phyloP scores from a whole-genome alignment of 1,140 invertebrate genomes.

The Drosophila ironensis region DNA sequence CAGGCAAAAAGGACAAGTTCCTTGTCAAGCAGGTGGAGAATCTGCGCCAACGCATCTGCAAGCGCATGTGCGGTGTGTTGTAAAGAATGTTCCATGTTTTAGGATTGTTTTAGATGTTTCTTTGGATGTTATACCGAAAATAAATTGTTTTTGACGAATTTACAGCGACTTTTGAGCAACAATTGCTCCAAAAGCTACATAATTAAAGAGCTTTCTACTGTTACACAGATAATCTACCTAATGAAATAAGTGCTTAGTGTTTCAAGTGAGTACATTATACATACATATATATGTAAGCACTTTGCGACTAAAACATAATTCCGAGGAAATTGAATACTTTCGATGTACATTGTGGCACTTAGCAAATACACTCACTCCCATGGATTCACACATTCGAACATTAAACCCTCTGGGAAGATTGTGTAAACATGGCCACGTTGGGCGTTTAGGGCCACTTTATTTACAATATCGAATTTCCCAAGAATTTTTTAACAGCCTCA shows the following conservation, averaged over 20 bases:
- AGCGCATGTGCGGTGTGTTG: slow-evolving; percentile 20
- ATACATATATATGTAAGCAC: too few species aligned
- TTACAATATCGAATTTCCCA: slow-evolving; percentile 70
- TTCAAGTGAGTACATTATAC: too few species aligned
- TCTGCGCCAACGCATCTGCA: slow-evolving; percentile 13
- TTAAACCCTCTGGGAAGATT: slow-evolving; percentile 7
- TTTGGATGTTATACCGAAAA: too few species aligned
- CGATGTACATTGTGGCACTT: slow-evolving; percentile 32
- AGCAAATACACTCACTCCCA: slow-evolving; percentile 26
- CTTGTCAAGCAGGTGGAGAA: slow-evolving; percentile 6
- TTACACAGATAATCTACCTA: too few species aligned
- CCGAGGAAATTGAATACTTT: slow-evolving; percentile 2
- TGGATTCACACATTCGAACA: neutral
- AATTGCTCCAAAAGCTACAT: too few species aligned
- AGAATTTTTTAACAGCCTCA: slow-evolving; percentile 67
- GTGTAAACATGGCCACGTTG: slow-evolving; percentile 13
- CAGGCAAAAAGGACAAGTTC: neutral
- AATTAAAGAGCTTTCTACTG: too few species aligned
- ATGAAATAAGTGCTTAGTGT: too few species aligned
- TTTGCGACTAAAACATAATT: neutral
- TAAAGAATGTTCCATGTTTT: neutral
- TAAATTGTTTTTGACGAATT: neutral
- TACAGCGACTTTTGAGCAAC: neutral
- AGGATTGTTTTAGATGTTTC: neutral
- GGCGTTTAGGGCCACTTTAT: slow-evolving; percentile 60